These are phyloP conservation scores for Therioaphis trifolii DNA, from an alignment of 2,888 invertebrate species.

Conservation along the genomic window DNA sequence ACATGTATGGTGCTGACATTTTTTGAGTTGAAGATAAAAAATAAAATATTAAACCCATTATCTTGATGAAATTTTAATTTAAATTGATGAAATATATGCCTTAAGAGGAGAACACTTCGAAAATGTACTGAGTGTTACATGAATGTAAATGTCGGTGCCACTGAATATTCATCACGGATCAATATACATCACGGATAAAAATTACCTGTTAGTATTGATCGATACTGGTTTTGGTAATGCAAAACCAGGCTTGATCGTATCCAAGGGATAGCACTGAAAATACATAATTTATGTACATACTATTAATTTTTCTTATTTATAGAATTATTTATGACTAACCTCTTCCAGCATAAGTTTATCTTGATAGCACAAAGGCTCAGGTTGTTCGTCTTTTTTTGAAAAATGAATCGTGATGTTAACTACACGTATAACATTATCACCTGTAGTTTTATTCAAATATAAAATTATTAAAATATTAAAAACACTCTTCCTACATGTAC, in stretches of 20 bases:
- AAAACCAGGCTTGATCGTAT: constrained; percentile 32
- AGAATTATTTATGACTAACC: constrained; percentile 14
- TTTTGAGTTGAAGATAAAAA: too few species aligned
- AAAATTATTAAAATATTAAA: background rate
- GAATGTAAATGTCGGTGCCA: too few species aligned
- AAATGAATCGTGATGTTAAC: constrained; percentile 58
- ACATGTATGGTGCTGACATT: background rate
- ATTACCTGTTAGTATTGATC: constrained; percentile 56
- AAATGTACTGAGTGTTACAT: too few species aligned
- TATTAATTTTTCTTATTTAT: background rate
- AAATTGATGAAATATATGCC: too few species aligned
- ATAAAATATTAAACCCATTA: too few species aligned
- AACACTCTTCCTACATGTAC: background rate
- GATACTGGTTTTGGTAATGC: constrained; percentile 54
- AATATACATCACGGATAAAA: background rate
- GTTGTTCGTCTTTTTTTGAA: constrained; percentile 51
- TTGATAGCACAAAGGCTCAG: constrained; percentile 55
- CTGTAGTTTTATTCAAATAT: constrained; percentile 2
- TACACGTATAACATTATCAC: constrained; percentile 50
- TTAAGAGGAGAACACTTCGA: too few species aligned
- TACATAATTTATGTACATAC: background rate
- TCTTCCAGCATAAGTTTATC: constrained; percentile 60
- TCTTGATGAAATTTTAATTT: too few species aligned
- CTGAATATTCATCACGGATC: background rate
- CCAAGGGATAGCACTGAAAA: constrained; percentile 49